phyloP scores from a whole-genome alignment of 2,797 vertebrate species.

The Tarsius wallacei region DNA sequence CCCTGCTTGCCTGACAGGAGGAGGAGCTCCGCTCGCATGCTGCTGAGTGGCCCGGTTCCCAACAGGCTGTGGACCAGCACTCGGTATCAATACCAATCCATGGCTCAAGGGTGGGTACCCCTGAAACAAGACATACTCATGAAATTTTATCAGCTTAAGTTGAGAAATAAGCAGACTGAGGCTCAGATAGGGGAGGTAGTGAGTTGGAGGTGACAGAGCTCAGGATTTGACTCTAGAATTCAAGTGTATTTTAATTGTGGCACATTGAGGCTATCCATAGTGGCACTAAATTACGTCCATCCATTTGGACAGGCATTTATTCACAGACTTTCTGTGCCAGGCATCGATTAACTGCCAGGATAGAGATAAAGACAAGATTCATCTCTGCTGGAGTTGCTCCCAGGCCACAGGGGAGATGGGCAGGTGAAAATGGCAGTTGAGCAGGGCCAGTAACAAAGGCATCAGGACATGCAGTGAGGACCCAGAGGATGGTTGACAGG shows the following conservation, averaged over 20 bases:
- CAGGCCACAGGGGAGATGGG: not conserved
- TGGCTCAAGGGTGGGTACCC: no score
- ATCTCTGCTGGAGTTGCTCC: slow-evolving; percentile 6
- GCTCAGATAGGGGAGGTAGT: not conserved
- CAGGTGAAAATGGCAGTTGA: slow-evolving; percentile 22
- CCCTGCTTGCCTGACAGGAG: no score
- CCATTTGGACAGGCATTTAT: slow-evolving; percentile 65
- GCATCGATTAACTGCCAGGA: slow-evolving; percentile 49
- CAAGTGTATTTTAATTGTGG: not conserved
- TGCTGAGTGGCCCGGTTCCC: no score
- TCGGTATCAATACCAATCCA: no score
- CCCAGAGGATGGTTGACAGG: not conserved
- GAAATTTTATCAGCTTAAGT: not conserved
- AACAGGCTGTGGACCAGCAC: no score
- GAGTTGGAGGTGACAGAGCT: not conserved
- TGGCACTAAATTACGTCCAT: not conserved
- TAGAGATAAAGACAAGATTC: slow-evolving; percentile 29
- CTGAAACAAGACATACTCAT: not conserved
- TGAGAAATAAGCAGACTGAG: not conserved
- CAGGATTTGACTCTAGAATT: not conserved
- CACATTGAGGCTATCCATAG: not conserved
- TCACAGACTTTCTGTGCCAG: slow-evolving; percentile 61
- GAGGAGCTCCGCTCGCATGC: no score
- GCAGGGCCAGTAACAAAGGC: not conserved
- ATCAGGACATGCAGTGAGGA: not conserved